These are phyloP conservation scores for Sebastes cheni DNA, from an alignment of 2,797 vertebrate genomes.

Conservation along the genomic window DNA sequence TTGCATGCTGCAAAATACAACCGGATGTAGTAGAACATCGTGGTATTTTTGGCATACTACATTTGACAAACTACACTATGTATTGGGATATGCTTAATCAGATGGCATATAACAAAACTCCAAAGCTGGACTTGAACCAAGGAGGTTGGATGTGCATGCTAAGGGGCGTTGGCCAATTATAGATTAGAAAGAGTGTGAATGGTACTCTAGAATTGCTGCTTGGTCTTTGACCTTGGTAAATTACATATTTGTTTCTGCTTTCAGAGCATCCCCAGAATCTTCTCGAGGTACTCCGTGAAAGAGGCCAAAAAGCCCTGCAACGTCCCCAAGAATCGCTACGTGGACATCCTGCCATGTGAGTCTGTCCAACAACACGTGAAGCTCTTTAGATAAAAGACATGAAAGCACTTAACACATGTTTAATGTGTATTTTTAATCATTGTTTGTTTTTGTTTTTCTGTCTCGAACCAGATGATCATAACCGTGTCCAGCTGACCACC, in stretches of 20 bases:
- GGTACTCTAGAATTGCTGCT: background rate
- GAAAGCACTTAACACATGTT: background rate
- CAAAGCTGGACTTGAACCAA: background rate
- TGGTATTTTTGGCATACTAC: no score
- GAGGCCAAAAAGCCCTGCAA: constrained; percentile 91
- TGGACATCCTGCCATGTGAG: constrained; percentile 97
- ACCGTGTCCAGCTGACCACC: constrained; percentile 89
- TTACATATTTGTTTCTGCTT: background rate
- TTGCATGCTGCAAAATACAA: no score
- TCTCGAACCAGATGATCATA: constrained; percentile 89
- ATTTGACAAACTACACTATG: no score
- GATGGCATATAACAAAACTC: background rate
- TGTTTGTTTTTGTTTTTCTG: background rate
- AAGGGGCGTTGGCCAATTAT: no score
- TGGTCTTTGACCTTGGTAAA: background rate
- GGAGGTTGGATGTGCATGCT: background rate
- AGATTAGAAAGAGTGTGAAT: background rate
- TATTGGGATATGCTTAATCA: background rate
- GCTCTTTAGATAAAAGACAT: background rate
- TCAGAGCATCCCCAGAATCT: constrained; percentile 95
- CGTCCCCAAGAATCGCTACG: constrained; percentile 92
- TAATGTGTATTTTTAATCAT: background rate
- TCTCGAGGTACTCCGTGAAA: constrained; percentile 88
- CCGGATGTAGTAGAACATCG: no score
- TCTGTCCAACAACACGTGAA: background rate